phyloP scores from a whole-genome alignment of 2,888 invertebrate genomes.

The Agonopterix alstromeriana region DNA sequence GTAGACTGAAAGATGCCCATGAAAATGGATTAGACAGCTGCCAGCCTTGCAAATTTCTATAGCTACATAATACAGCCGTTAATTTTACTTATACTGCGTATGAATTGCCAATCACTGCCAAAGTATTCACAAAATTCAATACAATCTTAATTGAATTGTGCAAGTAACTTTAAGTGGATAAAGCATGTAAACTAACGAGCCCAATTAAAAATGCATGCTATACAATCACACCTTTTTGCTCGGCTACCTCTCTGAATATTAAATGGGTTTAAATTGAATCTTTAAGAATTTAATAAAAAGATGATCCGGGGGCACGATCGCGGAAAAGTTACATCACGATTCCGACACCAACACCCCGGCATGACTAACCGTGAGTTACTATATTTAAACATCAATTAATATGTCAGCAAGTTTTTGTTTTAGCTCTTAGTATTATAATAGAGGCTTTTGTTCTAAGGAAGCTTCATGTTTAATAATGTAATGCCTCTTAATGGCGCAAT shows the following conservation, averaged over 20 bases:
- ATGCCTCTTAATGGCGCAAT: conserved; percentile 9
- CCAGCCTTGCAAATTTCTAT: too few relatives aligned
- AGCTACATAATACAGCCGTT: too few relatives aligned
- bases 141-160: too few relatives aligned
- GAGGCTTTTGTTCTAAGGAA: conserved; percentile 20
- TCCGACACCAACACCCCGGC: conserved; percentile 19
- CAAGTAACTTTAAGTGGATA: not conserved
- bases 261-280: conserved; percentile 30
- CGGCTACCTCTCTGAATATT: conserved; percentile 6
- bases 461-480: not conserved
- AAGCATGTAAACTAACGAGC: not conserved
- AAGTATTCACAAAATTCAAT: too few relatives aligned
- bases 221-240: conserved; percentile 1
- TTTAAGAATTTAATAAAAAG: conserved; percentile 20
- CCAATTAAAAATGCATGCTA: not conserved
- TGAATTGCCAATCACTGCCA: too few relatives aligned
- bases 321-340: conserved; percentile 59
- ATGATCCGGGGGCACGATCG: conserved; percentile 41
- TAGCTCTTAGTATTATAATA: conserved; percentile 19
- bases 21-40: too few relatives aligned
- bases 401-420: conserved; percentile 35
- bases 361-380: conserved; percentile 20
- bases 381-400: conserved; percentile 27
- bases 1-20: too few relatives aligned
- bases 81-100: too few relatives aligned